Evolutionary conservation across 2,113 vertebrate genomes (phyloP), one percentile per base, ranked within the genome.

Genomic region (Crotalus tigris): DNA sequence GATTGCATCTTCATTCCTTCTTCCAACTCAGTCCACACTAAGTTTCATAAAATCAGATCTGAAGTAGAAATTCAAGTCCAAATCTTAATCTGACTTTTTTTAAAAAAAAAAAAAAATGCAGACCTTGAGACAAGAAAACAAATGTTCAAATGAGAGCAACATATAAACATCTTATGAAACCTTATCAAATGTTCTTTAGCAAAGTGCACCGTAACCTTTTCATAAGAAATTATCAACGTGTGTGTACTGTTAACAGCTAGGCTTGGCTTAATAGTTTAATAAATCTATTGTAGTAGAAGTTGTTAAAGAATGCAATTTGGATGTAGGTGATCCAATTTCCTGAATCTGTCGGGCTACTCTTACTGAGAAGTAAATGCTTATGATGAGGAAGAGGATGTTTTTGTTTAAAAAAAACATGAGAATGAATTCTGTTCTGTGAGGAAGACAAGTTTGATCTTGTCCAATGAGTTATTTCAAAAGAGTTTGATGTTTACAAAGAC

Each of bases 251-350:
- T 39, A 29, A 46, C 53, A 89, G 87, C n/a, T 87, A 89, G 69
- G 24, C 88, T 91, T 92, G 39, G 33, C 12, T 44, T 64, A 92
- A 93, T 53, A 94, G 33, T 88, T 88, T 44, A 94, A n/a, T 3
- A 19, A 53, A 0, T 0, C 0, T 10, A 94, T 88, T 24, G 96
- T 94, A 90, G 92, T 57, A 93, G 33, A 15, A 5, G 19, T 0
- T 1, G 87, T 91, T 87, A 94, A 94, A 93, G 33, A 26, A 93
- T 0, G 0, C 94, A 90, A 94, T 23, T 23, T 93, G 94, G 93
- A 95, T 33, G 97, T 95, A 94, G 95, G 87, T 95, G 94, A 94
- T 95, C 94, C 96, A 94, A 89, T 96, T 97, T 91, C 64, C 53
- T 51, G 51, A 49, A 39, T 55, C 92, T 91, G 10, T 87, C 61